A percentile compares a stretch with the other conserved stretches of the same genome.
These are phyloP conservation scores for Eulemur rubriventer DNA, from an alignment of 2,797 vertebrate species.

Conservation along the genomic window DNA sequence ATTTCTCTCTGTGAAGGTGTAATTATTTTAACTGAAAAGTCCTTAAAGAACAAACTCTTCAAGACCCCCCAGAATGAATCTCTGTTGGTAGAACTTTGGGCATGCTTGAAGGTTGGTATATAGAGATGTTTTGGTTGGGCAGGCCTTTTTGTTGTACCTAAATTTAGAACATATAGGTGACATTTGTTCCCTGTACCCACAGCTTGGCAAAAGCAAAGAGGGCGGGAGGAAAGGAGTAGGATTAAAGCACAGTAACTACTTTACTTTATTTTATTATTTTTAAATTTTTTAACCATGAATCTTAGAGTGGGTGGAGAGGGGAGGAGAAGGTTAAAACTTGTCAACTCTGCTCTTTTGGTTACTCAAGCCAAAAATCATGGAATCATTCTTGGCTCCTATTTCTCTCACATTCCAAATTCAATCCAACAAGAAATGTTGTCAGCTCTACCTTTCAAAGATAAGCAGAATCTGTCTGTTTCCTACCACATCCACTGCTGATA, in stretches of 20 bases:
- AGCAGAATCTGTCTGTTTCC: neutral
- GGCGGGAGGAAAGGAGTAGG: neutral
- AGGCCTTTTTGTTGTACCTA: neutral
- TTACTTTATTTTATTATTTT: neutral
- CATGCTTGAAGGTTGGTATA: neutral
- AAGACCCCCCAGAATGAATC: neutral
- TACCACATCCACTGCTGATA: neutral
- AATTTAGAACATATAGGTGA: neutral
- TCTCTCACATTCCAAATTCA: constrained; percentile 16
- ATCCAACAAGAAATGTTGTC: neutral
- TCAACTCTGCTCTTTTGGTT: neutral
- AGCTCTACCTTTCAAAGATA: neutral
- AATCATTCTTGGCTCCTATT: neutral
- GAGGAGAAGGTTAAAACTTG: neutral
- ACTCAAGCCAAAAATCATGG: neutral
- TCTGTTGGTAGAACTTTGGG: neutral
- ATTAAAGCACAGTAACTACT: neutral
- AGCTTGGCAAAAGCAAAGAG: neutral
- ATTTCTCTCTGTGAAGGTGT: neutral
- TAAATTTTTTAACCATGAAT: neutral
- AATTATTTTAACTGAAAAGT: neutral
- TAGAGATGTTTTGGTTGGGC: neutral
- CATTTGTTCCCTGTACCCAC: neutral
- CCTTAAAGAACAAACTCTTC: neutral
- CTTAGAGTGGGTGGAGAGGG: neutral